These are phyloP conservation scores for Calidris pugnax DNA, from an alignment of 2,113 vertebrate species.

Conservation along the genomic window DNA sequence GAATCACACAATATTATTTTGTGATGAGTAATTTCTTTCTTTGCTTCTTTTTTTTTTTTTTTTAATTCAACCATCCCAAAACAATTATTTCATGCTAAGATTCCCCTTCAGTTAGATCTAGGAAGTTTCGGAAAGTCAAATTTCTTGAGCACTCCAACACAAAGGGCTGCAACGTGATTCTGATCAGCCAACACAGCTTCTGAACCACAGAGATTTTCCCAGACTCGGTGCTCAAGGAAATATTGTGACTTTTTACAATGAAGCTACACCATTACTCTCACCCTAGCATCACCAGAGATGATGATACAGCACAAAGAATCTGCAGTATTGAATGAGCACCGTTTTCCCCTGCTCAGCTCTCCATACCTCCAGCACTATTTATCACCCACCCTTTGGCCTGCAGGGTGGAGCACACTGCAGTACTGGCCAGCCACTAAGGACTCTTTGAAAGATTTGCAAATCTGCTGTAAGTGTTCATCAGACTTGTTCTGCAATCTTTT, in stretches of 20 bases:
- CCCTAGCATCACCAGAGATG: background rate
- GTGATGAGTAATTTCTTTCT: background rate
- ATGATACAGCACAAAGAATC: background rate
- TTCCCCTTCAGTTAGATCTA: background rate
- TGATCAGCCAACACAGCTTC: background rate
- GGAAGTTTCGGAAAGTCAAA: background rate
- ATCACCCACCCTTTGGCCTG: background rate
- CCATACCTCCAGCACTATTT: background rate
- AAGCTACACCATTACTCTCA: background rate
- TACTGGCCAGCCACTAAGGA: rapidly evolving
- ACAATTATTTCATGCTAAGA: background rate
- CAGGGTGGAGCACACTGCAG: background rate
- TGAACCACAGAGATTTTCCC: background rate
- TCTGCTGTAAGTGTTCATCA: background rate
- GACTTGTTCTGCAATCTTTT: background rate
- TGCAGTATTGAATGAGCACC: background rate
- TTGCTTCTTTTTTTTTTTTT: background rate
- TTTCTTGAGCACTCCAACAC: background rate
- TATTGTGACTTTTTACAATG: background rate
- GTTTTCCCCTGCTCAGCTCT: background rate
- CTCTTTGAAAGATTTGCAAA: background rate
- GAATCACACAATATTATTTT: too few species aligned
- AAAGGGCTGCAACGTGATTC: background rate
- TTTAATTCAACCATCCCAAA: background rate
- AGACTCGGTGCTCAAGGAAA: background rate